Percentiles rank a stretch among this genome's conserved stretches.
Evolutionary conservation across 2,113 vertebrate genomes (phyloP).

Genomic region (Brachionichthys hirsutus): DNA sequence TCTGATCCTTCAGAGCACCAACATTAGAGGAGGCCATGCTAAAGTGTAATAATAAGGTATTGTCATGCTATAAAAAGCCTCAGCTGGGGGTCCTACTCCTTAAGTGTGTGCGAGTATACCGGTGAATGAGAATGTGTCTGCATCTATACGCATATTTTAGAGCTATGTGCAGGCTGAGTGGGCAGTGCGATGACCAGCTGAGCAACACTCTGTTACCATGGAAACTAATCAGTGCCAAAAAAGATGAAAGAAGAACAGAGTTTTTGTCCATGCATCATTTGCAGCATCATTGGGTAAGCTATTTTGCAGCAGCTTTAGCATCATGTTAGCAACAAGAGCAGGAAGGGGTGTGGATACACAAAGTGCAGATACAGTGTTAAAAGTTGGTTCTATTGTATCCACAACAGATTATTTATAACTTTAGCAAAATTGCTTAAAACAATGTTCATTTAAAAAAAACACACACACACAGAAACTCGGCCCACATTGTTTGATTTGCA

Average conservation of each 20-base stretch:
- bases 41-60: background rate
- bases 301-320: too few species aligned
- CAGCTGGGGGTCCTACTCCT: background rate
- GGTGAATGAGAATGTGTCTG: constrained; percentile 11
- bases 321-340: too few species aligned
- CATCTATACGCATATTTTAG: constrained; percentile 30
- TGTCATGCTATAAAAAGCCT: background rate
- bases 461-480: too few species aligned
- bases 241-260: constrained; percentile 52
- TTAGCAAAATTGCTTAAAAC: too few species aligned
- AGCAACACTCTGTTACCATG: constrained; percentile 79
- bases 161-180: constrained; percentile 66
- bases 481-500: too few species aligned
- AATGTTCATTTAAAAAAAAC: too few species aligned
- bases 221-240: constrained; percentile 72
- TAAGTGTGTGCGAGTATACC: background rate
- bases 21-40: background rate
- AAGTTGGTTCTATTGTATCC: too few species aligned
- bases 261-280: constrained; percentile 20
- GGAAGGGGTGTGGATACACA: too few species aligned
- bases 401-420: too few species aligned
- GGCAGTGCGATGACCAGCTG: constrained; percentile 75
- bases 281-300: too few species aligned
- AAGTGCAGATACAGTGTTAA: too few species aligned
- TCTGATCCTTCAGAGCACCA: constrained; percentile 7